Base-by-base conservation (phyloP, 1,140 invertebrate genomes). In the Aphelenchoides fujianensis region DNA sequence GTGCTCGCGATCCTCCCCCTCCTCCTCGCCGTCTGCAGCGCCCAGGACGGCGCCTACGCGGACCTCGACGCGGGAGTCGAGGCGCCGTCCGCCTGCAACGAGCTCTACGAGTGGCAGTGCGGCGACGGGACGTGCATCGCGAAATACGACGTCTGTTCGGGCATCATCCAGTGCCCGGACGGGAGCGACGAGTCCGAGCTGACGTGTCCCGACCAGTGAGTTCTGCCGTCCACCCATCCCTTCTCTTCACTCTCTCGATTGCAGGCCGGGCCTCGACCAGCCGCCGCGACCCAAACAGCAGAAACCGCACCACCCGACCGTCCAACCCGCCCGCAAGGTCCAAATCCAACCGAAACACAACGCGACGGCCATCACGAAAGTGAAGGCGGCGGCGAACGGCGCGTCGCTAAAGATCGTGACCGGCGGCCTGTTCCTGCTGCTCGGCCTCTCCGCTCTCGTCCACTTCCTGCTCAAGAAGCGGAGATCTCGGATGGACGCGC, bases 101-200 rank as follows among this genome's bases (percentile, higher is more conserved):
- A 27, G 12, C 35, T 19, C 19, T 69, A 27, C 2, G 41, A 75
- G 53, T 77, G 71, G 71, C 12, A 23, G 84, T 95, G 93, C 80
- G 89, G 90, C 69, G 89, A 89, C 34, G 90, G 90, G 28, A 89
- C 96, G 84, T 97, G 94, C 81, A 94, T 97, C 74, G 93, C 92
- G 1, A 91, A 94, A 74, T 95, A 96, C 84, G 95, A 97, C 85
- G 92, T 91, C 0, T 97, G 95, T 82, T 92, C 97, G 87, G 93
- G 93, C 30, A 92, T 95, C 69, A 90, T 92, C 12, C 93, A 97
- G 85, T 97, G 94, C 86, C 87, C 90, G 1, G 94, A 96, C 87
- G 92, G 89, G 69, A 93, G 91, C 84, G 92, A 94, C 81, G 93
- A n/a, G n/a, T n/a, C n/a, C n/a, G n/a, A 94, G 31, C 37, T 67